Base-by-base conservation (phyloP, 1,140 invertebrate species). In the Zaprionus ghesquierei region DNA sequence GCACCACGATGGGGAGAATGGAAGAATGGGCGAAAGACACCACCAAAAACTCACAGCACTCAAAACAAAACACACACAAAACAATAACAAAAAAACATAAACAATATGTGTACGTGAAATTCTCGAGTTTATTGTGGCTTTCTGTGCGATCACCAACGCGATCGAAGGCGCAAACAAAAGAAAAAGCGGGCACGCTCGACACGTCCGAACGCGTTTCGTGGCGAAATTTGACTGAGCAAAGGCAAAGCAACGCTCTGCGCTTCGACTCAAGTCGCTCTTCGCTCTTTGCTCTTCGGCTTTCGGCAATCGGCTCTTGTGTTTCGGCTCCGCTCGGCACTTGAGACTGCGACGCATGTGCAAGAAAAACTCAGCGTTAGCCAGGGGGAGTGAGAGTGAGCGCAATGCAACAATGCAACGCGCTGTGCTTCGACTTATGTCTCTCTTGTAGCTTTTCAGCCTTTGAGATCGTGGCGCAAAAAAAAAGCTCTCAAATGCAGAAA, bases 201-300 rank as follows among this genome's bases (percentile, higher is more conserved):
- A 87, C 84, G 82, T 87, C 82, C 82, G 79, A 79, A 62, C 75
- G 79, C 76, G 76, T 74, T 74, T 87, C 84, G 82, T 82, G 79
- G 62, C 82, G 84, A 79, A 87, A 87, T 72, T 87, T 75, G 79
- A 87, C 84, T 87, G 82, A 87, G 79, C 82, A 70, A 87, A 70
- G 64, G 50, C 79, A 54, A 66, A 68, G 22, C 49, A 59, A 29
- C 41, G 31, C 35, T 31, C 38, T 29, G 50, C 49, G 25, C 51
- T 33, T 46, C 61, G 20, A 50, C 54, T 49, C 35, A 41, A 41
- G 35, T 33, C 58, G 29, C 59, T 13, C 13, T 15, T 33, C 33
- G 10, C 33, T 12, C 13, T 15, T 33, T 12, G 10, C 33, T 12
- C 18, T 46, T 51, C 60, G 60, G 50, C 29, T 53, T 22, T 25